Percentiles rank a stretch among this genome's conserved stretches.
Conservation (phyloP, 2,888 invertebrate species). For the Operophtera brumata region DNA sequence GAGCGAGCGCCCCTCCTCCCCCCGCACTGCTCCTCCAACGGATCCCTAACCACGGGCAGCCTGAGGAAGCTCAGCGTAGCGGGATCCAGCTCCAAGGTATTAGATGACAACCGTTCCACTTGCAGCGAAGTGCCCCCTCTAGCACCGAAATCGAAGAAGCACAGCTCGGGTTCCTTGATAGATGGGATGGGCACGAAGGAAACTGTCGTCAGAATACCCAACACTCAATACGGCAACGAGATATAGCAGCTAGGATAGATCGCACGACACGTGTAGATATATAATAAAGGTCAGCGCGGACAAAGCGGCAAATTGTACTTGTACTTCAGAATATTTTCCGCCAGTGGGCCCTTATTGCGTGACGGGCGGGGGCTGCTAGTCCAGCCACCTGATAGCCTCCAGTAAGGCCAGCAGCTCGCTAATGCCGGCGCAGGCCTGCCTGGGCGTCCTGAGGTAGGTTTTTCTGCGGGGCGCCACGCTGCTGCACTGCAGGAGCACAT, state of each 20-base stretch:
- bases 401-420: no score
- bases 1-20: slow-evolving; percentile 71
- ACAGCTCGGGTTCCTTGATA: slow-evolving; percentile 70
- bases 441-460: no score
- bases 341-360: no score
- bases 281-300: slow-evolving; percentile 1
- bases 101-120: slow-evolving; percentile 66
- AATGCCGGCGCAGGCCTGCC: no score
- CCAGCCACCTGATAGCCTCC: no score
- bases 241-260: slow-evolving; percentile 41
- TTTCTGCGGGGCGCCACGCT: no score
- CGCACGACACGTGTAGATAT: slow-evolving; percentile 3
- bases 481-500: no score
- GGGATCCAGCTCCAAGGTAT: slow-evolving; percentile 57
- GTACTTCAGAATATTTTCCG: no score
- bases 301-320: no score
- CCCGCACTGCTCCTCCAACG: slow-evolving; percentile 72
- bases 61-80: slow-evolving; percentile 65
- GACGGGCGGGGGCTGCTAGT: no score
- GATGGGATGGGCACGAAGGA: slow-evolving; percentile 70
- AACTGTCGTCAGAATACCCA: slow-evolving; percentile 71
- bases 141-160: slow-evolving; percentile 69
- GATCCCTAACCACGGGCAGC: slow-evolving; percentile 69
- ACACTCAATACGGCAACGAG: slow-evolving; percentile 67
- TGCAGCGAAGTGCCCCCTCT: slow-evolving; percentile 72